A percentile compares a stretch with the other conserved stretches of the same genome.
Conservation (phyloP, 2,113 vertebrate species). For the Oxyruncus cristatus region DNA sequence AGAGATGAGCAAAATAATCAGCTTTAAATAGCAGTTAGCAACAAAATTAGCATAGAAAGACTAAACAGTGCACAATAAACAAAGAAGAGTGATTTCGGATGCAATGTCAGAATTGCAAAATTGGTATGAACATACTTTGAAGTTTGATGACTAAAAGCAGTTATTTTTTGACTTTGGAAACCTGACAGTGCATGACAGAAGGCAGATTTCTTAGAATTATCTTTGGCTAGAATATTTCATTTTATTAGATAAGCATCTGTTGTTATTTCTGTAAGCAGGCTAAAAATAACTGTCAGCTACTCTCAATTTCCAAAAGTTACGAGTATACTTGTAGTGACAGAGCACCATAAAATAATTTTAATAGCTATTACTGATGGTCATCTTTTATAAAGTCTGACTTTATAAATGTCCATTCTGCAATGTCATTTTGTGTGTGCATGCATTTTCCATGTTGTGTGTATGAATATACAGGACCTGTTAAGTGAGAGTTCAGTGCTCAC, state of each 20-base stretch:
- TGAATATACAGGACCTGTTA: accelerated
- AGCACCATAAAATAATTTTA: neutral
- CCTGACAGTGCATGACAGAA: neutral
- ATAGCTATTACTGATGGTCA: neutral
- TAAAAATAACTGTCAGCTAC: neutral
- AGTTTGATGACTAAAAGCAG: neutral
- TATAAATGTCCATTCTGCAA: neutral
- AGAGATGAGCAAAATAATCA: neutral
- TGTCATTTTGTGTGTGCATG: neutral
- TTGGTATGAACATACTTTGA: neutral
- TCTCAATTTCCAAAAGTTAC: neutral
- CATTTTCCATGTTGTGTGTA: neutral
- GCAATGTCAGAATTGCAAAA: neutral
- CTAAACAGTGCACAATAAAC: neutral
- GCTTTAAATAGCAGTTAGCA: neutral
- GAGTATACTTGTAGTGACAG: neutral
- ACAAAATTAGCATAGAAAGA: neutral
- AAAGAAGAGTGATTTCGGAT: neutral
- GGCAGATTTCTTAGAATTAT: neutral
- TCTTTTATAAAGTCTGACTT: neutral
- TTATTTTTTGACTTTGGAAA: neutral
- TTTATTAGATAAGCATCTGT: neutral
- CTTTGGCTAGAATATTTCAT: neutral
- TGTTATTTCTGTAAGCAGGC: neutral
- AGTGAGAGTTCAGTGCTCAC: neutral